Evolutionary conservation across 2,113 vertebrate genomes (phyloP), one percentile per base, ranked within the genome.

Genomic region (Clarias magur): DNA sequence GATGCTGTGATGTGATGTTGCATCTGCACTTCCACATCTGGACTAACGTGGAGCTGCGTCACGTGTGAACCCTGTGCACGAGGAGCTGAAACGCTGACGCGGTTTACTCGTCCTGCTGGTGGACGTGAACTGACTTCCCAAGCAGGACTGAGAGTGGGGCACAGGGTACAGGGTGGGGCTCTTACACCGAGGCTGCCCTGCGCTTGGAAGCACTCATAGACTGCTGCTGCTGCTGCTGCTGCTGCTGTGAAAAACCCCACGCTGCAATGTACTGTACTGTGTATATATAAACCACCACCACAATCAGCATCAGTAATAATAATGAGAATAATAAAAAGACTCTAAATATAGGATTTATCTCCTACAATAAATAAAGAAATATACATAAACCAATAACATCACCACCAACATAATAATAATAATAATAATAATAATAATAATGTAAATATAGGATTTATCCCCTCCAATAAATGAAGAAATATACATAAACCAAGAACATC

Each of bases 21-120:
- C 75, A n/a, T 21, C 21, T 54, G 23, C 25, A n/a, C 5, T 1
- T n/a, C 73, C 23, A 42, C 12, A 53, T 54, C 12, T 48, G 12
- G 42, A 48, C 42, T 25, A 25, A 73, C 30, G 70, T 73, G 38
- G 70, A 42, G 70, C 12, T 23, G 70, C 13, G 3, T 73, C 34
- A 76, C 73, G 73, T 76, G 73, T 6, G 2, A 53, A 12, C 38
- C 16, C 38, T 10, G 72, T 48, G 72, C 72, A 16, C 53, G 38
- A 73, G 70, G 79, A 62, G 80, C 27, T 25, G 84, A 79, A 48
- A 57, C 65, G 10, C 86, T 87, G 80, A 87, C 75, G 67, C 42
- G 80, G 4, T 87, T 82, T 23, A 17, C 27, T 25, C 79, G 54
- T 73, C 9, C 60, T 60, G 53, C 4, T 70, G 42, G 9, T 34